Percentiles rank a stretch among this genome's conserved stretches.
Evolutionary conservation across 2,113 vertebrate species (phyloP).

Genomic region (Platysternon megacephalum): DNA sequence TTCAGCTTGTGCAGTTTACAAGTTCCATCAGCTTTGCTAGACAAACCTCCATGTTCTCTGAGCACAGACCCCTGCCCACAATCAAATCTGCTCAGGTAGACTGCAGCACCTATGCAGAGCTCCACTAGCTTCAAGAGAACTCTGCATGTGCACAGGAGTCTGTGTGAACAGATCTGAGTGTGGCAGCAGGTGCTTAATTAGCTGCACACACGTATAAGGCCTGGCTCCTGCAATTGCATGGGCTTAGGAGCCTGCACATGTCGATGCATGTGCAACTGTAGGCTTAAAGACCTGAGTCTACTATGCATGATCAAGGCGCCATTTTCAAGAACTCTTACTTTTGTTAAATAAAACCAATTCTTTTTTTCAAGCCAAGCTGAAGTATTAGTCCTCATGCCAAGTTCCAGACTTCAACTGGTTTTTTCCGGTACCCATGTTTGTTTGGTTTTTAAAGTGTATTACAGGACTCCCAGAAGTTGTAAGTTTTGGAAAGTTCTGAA

Average conservation of each 20-base stretch:
- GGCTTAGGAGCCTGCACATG: background rate
- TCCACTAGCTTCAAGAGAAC: conserved; percentile 32
- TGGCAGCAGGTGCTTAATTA: conserved; percentile 27
- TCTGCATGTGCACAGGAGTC: background rate
- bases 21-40: background rate
- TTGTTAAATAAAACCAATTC: conserved; percentile 44
- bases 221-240: background rate
- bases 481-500: background rate
- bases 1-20: background rate
- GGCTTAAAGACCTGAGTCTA: conserved; percentile 4
- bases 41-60: background rate
- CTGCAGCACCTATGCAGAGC: conserved; percentile 29
- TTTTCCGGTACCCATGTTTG: background rate
- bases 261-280: background rate
- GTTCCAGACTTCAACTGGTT: background rate
- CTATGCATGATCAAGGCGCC: background rate
- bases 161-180: background rate
- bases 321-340: background rate
- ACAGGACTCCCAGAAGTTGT: background rate
- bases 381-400: background rate
- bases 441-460: accelerated
- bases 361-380: background rate
- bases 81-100: background rate
- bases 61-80: background rate
- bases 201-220: background rate